Conservation (phyloP, 2,888 invertebrate genomes). For the Stenchaetothrips biformis region DNA sequence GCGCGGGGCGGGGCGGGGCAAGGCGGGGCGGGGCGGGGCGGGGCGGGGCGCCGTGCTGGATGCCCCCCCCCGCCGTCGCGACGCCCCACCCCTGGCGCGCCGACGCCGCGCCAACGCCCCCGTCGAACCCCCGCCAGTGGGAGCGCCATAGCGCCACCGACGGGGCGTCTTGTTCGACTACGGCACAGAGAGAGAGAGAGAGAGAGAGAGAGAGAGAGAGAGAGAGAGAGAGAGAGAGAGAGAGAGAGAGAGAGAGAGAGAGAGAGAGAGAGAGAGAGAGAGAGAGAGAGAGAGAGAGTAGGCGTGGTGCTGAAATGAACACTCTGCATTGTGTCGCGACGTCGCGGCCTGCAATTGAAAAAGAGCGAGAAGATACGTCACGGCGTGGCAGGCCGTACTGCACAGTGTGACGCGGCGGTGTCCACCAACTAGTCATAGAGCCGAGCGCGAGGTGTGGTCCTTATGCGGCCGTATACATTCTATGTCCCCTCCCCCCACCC, state of each 20-base stretch:
- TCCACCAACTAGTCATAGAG: background rate
- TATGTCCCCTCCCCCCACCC: no score
- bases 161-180: background rate
- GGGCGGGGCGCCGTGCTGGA: background rate
- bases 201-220: slow-evolving; percentile 26
- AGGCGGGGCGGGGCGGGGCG: slow-evolving; percentile 32
- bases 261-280: slow-evolving; percentile 28
- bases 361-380: background rate
- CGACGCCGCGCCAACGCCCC: background rate
- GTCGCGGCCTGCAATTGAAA: background rate
- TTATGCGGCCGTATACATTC: background rate
- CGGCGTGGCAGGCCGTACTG: background rate
- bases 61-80: background rate
- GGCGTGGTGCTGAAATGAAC: background rate
- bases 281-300: no score
- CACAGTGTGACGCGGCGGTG: no score
- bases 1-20: slow-evolving; percentile 30
- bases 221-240: slow-evolving; percentile 3
- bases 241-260: slow-evolving; percentile 17
- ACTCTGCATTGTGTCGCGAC: background rate
- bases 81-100: background rate
- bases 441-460: background rate
- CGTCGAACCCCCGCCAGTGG: background rate
- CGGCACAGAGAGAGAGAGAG: background rate
- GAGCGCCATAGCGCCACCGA: slow-evolving; percentile 27